Conservation (phyloP, 2,113 vertebrate genomes). For the Anarhynchus alexandrinus region DNA sequence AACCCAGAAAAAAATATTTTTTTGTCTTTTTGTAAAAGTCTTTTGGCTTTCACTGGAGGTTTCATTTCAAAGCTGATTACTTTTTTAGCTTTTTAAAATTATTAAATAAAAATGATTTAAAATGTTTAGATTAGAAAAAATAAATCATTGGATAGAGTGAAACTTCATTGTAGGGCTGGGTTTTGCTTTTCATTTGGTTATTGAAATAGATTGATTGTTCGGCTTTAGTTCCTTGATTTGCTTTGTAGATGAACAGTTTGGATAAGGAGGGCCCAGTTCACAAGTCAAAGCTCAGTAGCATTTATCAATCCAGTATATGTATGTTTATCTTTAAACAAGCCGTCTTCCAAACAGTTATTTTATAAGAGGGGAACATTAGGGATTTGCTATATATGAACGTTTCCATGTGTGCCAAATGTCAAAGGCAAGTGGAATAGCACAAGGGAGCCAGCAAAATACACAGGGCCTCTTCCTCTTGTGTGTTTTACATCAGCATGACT, state of each 20-base stretch:
- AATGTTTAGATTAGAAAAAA: neutral
- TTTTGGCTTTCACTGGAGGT: neutral
- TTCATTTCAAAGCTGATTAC: neutral
- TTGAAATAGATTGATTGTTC: neutral
- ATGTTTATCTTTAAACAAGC: neutral
- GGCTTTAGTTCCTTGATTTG: neutral
- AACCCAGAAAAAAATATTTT: neutral
- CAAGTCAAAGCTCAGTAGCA: neutral
- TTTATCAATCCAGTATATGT: neutral
- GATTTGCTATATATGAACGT: neutral
- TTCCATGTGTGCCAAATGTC: neutral
- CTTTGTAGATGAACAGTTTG: neutral
- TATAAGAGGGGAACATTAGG: neutral
- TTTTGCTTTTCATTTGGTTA: neutral
- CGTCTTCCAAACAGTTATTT: fast-evolving
- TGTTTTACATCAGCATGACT: neutral
- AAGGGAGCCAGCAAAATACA: neutral
- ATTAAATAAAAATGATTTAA: neutral
- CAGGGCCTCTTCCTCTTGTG: neutral
- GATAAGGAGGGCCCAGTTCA: neutral
- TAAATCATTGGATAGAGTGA: neutral
- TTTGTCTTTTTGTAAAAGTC: neutral
- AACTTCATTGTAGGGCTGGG: neutral
- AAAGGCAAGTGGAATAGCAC: neutral
- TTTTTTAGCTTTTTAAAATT: neutral